Evolutionary conservation across 1,140 invertebrate species (phyloP).

Genomic region (Phocides pigmalion): DNA sequence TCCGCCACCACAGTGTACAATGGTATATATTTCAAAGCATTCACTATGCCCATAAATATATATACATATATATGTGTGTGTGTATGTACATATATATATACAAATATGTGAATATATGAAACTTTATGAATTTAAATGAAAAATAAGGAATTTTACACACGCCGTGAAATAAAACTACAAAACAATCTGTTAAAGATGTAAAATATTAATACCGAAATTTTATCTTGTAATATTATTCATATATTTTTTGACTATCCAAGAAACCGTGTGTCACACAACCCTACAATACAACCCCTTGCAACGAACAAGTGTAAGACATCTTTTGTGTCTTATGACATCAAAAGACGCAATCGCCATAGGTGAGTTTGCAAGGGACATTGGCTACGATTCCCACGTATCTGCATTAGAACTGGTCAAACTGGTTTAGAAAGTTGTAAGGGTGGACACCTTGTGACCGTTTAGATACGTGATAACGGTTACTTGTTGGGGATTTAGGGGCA

Average conservation of each 20-base stretch:
- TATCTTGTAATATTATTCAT: background rate
- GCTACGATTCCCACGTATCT: constrained; percentile 61
- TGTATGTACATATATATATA: no score
- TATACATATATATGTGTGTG: no score
- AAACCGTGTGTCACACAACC: constrained; percentile 32
- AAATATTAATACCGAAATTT: background rate
- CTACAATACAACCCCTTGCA: constrained; percentile 37
- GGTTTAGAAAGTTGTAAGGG: constrained; percentile 58
- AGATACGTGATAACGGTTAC: constrained; percentile 57
- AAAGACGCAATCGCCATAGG: constrained; percentile 31
- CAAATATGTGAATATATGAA: no score
- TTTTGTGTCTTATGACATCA: constrained; percentile 28
- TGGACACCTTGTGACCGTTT: constrained; percentile 59
- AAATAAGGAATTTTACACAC: no score
- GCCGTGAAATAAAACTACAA: no score
- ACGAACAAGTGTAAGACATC: constrained; percentile 45
- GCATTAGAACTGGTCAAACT: constrained; percentile 60
- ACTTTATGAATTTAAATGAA: no score
- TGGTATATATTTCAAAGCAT: no score
- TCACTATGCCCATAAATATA: no score
- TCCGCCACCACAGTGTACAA: no score
- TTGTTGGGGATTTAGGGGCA: constrained; percentile 48
- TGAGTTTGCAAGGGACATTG: constrained; percentile 44
- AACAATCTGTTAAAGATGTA: background rate
- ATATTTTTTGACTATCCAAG: background rate